Evolutionary conservation across 2,888 invertebrate species (phyloP).

Genomic region (Leptura quadrifasciata): DNA sequence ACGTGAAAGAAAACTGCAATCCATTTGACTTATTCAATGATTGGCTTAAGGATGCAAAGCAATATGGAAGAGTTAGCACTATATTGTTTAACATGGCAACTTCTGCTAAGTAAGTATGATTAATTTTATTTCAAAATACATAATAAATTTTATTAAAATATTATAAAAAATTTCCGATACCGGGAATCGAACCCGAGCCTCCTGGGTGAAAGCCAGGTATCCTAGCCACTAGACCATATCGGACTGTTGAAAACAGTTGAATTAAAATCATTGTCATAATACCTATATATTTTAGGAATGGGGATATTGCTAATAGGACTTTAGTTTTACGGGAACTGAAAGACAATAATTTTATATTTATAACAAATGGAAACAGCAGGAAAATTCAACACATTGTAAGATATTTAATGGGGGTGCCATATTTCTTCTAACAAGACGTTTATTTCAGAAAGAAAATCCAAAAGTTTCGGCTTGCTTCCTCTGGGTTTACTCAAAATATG

Average conservation of each 20-base stretch:
- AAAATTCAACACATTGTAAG: conserved; percentile 74
- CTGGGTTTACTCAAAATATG: conserved; percentile 69
- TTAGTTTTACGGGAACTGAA: conserved; percentile 70
- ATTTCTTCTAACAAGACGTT: neutral
- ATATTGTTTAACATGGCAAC: conserved; percentile 71
- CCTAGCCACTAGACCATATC: conserved; percentile 79
- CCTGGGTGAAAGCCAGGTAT: conserved; percentile 80
- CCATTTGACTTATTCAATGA: conserved; percentile 73
- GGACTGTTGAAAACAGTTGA: conserved; percentile 62
- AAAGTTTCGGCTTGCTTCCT: conserved; percentile 73
- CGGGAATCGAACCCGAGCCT: conserved; percentile 80
- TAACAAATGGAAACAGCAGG: conserved; percentile 73
- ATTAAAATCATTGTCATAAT: conserved; percentile 1
- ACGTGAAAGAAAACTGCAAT: conserved; percentile 32
- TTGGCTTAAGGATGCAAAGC: conserved; percentile 71
- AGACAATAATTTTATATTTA: conserved; percentile 74
- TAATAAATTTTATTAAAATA: neutral
- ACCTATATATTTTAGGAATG: conserved; percentile 69
- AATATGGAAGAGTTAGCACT: conserved; percentile 55
- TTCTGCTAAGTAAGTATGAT: conserved; percentile 69
- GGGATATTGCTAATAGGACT: conserved; percentile 67
- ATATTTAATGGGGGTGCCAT: conserved; percentile 24
- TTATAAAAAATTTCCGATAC: conserved; percentile 73
- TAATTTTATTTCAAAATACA: neutral
- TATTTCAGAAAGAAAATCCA: conserved; percentile 71